phyloP scores from a whole-genome alignment of 2,797 vertebrate genomes.

The Margarornis squamiger region DNA sequence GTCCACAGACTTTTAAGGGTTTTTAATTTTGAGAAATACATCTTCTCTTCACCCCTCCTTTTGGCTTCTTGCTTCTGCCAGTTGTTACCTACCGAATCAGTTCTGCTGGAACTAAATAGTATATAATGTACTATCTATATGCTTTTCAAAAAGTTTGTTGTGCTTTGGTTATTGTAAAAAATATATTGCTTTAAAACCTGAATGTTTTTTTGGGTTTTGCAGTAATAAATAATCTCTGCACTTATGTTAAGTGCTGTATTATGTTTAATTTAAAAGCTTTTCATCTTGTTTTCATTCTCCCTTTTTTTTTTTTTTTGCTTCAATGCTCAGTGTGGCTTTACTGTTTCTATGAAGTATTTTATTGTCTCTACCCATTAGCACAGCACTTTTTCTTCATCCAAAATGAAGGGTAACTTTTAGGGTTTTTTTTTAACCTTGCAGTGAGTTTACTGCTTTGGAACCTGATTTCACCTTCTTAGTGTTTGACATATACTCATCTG shows the following conservation, averaged over 20 bases:
- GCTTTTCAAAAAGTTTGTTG: background rate
- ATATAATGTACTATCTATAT: background rate
- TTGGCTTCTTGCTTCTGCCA: constrained; percentile 29
- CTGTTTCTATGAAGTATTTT: background rate
- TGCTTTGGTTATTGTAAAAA: background rate
- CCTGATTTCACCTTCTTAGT: background rate
- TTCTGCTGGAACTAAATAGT: background rate
- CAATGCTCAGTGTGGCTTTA: background rate
- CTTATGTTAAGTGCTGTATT: background rate
- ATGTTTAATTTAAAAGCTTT: background rate
- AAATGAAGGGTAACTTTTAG: background rate
- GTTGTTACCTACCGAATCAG: background rate
- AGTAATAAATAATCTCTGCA: background rate
- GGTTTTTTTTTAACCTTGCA: background rate
- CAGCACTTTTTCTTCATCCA: background rate
- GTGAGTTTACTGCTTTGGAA: background rate
- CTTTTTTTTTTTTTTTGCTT: background rate
- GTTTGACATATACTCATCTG: background rate
- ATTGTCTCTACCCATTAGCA: background rate
- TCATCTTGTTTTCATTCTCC: background rate
- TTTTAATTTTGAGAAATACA: constrained; percentile 43
- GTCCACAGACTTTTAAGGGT: constrained; percentile 21
- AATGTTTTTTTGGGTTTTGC: background rate
- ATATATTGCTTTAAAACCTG: background rate
- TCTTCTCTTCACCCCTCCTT: constrained; percentile 4